phyloP scores from a whole-genome alignment of 2,113 vertebrate species.

The Tragelaphus strepsiceros region DNA sequence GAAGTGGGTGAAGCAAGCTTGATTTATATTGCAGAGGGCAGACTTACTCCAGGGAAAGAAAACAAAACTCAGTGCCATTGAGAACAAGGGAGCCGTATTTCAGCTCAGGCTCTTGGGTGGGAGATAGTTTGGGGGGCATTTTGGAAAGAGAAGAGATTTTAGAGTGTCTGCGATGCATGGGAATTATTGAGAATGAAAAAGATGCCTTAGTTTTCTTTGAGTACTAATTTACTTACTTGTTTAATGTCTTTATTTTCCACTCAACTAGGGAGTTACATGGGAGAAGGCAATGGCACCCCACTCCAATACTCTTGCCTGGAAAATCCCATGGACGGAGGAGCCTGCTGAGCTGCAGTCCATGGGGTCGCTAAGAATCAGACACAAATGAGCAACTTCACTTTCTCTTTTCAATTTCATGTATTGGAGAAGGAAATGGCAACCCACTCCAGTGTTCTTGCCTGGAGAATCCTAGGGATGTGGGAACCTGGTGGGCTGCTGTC shows the following conservation, averaged over 20 bases:
- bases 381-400: no score
- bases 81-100: slow-evolving; percentile 29
- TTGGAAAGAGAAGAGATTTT: slow-evolving; percentile 3
- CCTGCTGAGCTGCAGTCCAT: no score
- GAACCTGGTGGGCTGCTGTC: no score
- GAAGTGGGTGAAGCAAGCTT: slow-evolving; percentile 46
- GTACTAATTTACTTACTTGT: background rate
- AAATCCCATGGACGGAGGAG: no score
- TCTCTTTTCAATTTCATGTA: no score
- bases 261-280: background rate
- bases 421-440: no score
- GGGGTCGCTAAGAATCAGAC: no score
- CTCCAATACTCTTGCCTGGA: no score
- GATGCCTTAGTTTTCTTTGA: background rate
- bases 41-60: slow-evolving; percentile 47
- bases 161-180: background rate
- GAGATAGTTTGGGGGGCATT: background rate
- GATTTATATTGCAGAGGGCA: slow-evolving; percentile 53
- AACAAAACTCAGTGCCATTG: slow-evolving; percentile 50
- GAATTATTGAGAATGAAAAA: background rate
- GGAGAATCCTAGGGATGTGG: no score
- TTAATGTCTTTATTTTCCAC: background rate
- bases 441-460: no score
- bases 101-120: background rate
- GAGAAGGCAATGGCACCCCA: no score